phyloP scores from a whole-genome alignment of 1,140 invertebrate species.

The Aphaenogaster rudis region DNA sequence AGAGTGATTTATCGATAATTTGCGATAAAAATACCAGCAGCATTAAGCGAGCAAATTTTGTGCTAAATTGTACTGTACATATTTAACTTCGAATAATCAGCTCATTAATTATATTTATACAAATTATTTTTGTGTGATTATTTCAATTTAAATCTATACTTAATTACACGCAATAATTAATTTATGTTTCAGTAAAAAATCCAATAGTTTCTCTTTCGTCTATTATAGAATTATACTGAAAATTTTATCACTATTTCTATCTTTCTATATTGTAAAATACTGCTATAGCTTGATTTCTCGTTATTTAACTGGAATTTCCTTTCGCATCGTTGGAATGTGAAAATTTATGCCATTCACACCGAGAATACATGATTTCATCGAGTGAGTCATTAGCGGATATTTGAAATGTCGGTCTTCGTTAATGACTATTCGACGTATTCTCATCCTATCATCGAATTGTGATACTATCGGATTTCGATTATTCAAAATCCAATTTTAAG shows the following conservation, averaged over 20 bases:
- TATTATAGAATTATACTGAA: conserved; percentile 3
- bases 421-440: conserved; percentile 31
- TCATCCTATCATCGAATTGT: conserved; percentile 28
- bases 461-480: conserved; percentile 23
- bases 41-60: neutral
- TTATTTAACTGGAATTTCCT: conserved; percentile 22
- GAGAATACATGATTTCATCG: conserved; percentile 43
- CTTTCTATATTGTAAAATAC: neutral
- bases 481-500: neutral
- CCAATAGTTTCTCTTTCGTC: neutral
- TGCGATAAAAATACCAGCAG: neutral
- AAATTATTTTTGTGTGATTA: neutral
- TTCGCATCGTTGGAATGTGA: conserved; percentile 47
- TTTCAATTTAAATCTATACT: neutral
- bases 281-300: neutral
- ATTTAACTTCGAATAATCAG: neutral
- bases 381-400: conserved; percentile 54
- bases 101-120: conserved; percentile 23
- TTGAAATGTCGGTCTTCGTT: conserved; percentile 12
- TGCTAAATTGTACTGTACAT: neutral
- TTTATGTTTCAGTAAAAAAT: neutral
- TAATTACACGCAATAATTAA: neutral
- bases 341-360: conserved; percentile 49
- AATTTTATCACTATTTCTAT: conserved; percentile 9
- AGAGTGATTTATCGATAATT: conserved; percentile 8